Evolutionary conservation across 2,113 vertebrate species (phyloP), one percentile per base, ranked within the genome.

Genomic region (Sminthopsis crassicaudata): DNA sequence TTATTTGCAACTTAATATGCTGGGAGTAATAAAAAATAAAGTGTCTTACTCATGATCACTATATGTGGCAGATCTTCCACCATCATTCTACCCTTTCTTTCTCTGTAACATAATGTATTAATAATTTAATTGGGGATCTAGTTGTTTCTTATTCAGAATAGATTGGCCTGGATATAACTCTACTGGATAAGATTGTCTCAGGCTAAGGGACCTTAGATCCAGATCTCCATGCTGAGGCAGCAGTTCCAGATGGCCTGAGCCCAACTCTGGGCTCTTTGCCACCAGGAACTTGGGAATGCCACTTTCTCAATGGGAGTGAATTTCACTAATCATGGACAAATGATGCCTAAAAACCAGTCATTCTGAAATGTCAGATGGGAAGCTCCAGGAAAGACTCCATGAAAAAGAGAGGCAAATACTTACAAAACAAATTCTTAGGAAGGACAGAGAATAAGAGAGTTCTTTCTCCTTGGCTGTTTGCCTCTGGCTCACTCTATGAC

Each of bases 161-260:
- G 23, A 84, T 93, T 91, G 91, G 26, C 88, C 25, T 24, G 67
- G n/a, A 90, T 84, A 84, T 84, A 94, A 93, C 8, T 76, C 84
- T 22, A 91, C 23, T 8, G 16, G 84, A 92, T 55, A 90, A 16
- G 26, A 95, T 96, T 90, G 53, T 93, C 93, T 95, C 51, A 84
- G 67, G 67, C n/a, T 42, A n/a, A 84, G 67, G 14, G 67, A 84
- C n/a, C n/a, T 42, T 84, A 42, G 67, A 84, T 84, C 67, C n/a
- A 84, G 67, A n/a, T 84, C 67, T 36, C 67, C n/a, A 42, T 84
- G 67, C 67, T 84, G 67, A 84, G 67, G 67, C 67, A 60, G 57
- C 91, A 76, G 91, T 11, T 46, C 26, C 51, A 60, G 30, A 6
- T 30, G 27, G n/a, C 19, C 50, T 53, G 51, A 90, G 53, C 53